A percentile compares a stretch with the other conserved stretches of the same genome.
Evolutionary conservation across 2,113 vertebrate genomes (phyloP).

Genomic region (Pelvicachromis taeniatus): DNA sequence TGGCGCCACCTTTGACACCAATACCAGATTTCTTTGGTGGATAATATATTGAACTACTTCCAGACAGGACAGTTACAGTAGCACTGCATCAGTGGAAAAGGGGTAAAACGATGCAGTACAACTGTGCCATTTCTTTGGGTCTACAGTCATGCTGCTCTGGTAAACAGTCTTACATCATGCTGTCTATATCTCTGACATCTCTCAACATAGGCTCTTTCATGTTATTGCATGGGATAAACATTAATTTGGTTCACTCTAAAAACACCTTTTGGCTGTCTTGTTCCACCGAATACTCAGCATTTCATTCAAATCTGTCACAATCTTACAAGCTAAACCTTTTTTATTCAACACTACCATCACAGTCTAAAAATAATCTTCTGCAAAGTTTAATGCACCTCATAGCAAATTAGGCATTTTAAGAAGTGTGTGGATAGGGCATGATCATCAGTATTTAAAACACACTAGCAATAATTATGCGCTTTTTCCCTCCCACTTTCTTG

Average conservation of each 20-base stretch:
- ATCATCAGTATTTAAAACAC: not conserved
- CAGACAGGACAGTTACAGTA: not conserved
- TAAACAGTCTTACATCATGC: not conserved
- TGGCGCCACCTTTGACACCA: rapidly evolving
- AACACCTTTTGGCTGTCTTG: not conserved
- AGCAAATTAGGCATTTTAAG: not conserved
- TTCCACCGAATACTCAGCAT: not conserved
- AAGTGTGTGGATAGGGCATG: not conserved
- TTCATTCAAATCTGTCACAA: not conserved
- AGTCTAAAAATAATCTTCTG: not conserved
- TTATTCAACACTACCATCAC: not conserved
- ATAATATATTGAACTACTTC: not conserved
- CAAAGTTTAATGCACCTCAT: not conserved
- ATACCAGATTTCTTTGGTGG: not conserved
- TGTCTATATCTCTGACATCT: not conserved
- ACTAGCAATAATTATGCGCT: rapidly evolving
- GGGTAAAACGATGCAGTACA: not conserved
- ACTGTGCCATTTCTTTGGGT: not conserved
- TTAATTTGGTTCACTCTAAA: not conserved
- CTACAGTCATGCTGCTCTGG: not conserved
- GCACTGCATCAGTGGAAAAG: not conserved
- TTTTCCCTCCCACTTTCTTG: not conserved
- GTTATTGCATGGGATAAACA: not conserved
- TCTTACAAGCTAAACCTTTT: not conserved
- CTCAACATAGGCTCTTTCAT: not conserved